A percentile compares a stretch with the other conserved stretches of the same genome.
Evolutionary conservation across 2,797 vertebrate species (phyloP).

Genomic region (Pogoniulus pusillus): DNA sequence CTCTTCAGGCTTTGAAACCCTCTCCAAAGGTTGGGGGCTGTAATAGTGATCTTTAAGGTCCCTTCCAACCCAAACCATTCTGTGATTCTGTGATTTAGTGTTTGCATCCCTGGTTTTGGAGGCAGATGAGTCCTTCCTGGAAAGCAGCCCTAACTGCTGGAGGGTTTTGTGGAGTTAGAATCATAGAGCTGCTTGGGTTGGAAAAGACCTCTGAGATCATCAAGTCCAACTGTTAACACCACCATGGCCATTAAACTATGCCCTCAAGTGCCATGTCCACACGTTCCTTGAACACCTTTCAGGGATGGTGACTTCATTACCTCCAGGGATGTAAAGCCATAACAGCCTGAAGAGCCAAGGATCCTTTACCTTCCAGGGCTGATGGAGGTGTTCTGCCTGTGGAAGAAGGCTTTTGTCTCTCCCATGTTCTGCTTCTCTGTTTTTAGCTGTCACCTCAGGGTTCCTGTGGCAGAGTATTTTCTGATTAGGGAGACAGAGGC

Average conservation of each 20-base stretch:
- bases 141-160: background rate
- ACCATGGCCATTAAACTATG: too few species aligned
- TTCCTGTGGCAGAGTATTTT: too few species aligned
- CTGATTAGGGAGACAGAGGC: too few species aligned
- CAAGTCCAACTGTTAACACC: too few species aligned
- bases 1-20: background rate
- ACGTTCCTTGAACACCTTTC: too few species aligned
- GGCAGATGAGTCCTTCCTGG: background rate
- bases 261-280: too few species aligned
- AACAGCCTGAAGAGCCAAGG: background rate
- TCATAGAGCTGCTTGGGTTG: too few species aligned
- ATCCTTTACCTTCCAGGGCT: background rate
- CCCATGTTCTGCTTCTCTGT: background rate
- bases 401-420: background rate
- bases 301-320: too few species aligned
- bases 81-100: background rate
- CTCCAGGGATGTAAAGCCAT: too few species aligned
- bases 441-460: background rate
- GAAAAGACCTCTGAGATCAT: too few species aligned
- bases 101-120: background rate
- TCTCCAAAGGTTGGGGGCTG: background rate
- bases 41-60: too few species aligned
- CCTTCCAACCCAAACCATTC: too few species aligned
- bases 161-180: background rate
- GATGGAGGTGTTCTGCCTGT: background rate